Evolutionary conservation across 2,797 vertebrate genomes (phyloP).

Genomic region (Myotis planiceps): DNA sequence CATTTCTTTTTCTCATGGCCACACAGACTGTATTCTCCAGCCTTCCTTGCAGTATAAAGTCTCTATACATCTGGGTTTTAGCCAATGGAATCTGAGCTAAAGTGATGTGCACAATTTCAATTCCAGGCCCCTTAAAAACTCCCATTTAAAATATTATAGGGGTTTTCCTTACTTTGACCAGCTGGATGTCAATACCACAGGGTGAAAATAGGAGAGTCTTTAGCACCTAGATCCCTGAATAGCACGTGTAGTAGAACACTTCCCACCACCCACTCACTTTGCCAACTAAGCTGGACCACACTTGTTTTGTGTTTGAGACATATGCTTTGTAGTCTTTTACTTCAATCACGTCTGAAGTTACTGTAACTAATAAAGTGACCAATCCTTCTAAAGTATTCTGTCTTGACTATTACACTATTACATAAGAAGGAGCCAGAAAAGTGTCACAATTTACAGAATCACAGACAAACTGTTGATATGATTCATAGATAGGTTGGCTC

Average conservation of each 20-base stretch:
- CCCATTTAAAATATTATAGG: not conserved
- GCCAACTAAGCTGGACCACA: not conserved
- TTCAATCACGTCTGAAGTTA: not conserved
- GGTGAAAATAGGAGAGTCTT: not conserved
- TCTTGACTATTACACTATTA: not conserved
- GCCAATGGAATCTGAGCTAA: not conserved
- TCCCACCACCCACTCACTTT: not conserved
- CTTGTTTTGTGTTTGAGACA: not conserved
- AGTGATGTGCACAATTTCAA: not conserved
- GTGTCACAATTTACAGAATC: not conserved
- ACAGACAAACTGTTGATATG: not conserved
- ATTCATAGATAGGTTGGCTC: not conserved
- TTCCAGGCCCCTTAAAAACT: not conserved
- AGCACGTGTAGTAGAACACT: not conserved
- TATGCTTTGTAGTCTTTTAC: not conserved
- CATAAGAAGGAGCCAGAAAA: not conserved
- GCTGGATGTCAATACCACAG: not conserved
- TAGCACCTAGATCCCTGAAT: not conserved
- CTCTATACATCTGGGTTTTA: not conserved
- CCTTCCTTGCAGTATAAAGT: not conserved
- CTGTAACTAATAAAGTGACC: not conserved
- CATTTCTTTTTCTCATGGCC: not conserved
- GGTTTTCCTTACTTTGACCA: not conserved
- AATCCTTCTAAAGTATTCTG: not conserved
- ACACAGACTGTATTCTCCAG: not conserved